Evolutionary conservation across 2,113 vertebrate genomes (phyloP), one percentile per base, ranked within the genome.

Genomic region (Pagrus major): DNA sequence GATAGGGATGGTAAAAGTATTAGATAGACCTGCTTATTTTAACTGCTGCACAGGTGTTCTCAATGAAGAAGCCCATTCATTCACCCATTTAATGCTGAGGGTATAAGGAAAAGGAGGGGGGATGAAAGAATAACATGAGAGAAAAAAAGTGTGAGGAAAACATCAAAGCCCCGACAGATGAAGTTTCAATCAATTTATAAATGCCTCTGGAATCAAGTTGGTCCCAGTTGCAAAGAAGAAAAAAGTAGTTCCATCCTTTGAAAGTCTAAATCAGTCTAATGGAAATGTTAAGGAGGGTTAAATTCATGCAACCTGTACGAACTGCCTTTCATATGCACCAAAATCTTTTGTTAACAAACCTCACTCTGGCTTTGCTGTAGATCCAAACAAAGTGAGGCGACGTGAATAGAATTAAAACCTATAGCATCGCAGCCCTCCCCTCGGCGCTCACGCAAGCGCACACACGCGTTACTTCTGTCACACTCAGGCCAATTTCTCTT

Each of bases 11-110:
- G 65, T 73, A 60, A 61, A 89, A 74, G 81, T 80, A 91, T 88
- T 81, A 87, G 73, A 87, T 84, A 72, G 60, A 31, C 35, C 58
- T 84, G 89, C 78, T 91, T 85, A 83, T 91, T 92, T 91, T 83
- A 87, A 89, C 82, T 81, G 59, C 77, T 66, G 78, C 83, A 86
- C 93, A 94, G 89, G 91, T 95, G 94, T 92, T 90, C 71, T 81
- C 71, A 90, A 88, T 91, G 83, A 92, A 85, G 63, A 75, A 47
- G 55, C 65, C 64, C 79, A 80, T 76, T 66, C 73, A 81, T 71
- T 41, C 58, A 75, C 16, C 56, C 27, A 73, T 87, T 77, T 88
- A 79, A 83, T 66, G 72, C 69, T 33, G 68, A 47, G 65, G 10
- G 72, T 76, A 41, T 67, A 47, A 74, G 76, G 79, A 58, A 39